Conservation (phyloP, 1,140 invertebrate species). For the Papilio xuthus region DNA sequence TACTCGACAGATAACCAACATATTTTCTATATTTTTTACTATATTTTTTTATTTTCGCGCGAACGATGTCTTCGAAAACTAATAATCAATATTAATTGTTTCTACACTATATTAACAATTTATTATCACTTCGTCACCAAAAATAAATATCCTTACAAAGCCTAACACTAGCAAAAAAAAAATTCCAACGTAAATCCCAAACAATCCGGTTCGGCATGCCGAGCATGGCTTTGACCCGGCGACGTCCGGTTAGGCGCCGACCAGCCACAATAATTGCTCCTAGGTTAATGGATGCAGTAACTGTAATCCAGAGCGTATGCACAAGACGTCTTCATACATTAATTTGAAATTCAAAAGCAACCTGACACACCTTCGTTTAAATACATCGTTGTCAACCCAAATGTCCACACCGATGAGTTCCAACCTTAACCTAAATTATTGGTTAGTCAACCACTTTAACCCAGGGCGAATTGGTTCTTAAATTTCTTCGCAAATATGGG, state of each 20-base stretch:
- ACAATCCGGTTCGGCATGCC: conserved; percentile 26
- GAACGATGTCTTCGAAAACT: too few species aligned
- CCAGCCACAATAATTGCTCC: conserved; percentile 11
- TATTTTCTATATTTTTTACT: too few species aligned
- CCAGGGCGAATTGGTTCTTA: background rate
- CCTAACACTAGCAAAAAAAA: background rate
- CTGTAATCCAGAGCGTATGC: background rate
- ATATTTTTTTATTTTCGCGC: too few species aligned
- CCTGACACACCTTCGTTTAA: background rate
- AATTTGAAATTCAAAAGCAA: conserved; percentile 6
- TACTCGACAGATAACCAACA: too few species aligned
- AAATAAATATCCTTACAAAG: background rate
- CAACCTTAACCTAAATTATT: background rate
- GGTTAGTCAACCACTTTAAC: background rate
- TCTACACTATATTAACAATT: too few species aligned
- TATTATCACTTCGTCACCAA: background rate
- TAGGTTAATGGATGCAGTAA: conserved; percentile 28
- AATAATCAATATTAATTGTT: too few species aligned
- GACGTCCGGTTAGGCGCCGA: conserved; percentile 28
- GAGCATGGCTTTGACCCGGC: conserved; percentile 24
- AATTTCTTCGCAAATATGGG: background rate
- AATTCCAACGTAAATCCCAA: conserved; percentile 17
- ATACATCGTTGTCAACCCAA: background rate
- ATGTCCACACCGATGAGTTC: too few species aligned
- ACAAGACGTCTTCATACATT: background rate